Percentiles rank a stretch among this genome's conserved stretches.
Conservation (phyloP, 2,113 vertebrate species). For the Pangasianodon hypophthalmus region DNA sequence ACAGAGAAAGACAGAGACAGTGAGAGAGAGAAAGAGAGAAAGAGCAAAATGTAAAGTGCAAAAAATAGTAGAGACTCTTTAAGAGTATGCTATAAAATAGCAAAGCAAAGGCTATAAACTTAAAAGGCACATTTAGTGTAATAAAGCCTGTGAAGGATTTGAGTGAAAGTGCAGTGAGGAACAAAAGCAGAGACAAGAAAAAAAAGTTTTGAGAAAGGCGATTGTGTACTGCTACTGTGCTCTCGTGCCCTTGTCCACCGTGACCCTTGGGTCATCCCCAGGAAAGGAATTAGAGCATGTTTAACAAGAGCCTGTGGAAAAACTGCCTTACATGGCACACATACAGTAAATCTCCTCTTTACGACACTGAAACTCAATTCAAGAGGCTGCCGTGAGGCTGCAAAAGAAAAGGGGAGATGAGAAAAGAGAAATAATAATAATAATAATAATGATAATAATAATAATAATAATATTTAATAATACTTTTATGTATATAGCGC, state of each 20-base stretch:
- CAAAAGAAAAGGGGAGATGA: constrained; percentile 25
- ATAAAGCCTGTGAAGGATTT: constrained; percentile 27
- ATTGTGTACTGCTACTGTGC: constrained; percentile 33
- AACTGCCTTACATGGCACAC: constrained; percentile 32
- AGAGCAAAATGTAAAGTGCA: background rate
- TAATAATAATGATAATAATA: background rate
- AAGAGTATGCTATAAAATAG: background rate
- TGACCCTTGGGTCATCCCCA: constrained; percentile 24
- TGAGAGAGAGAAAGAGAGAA: background rate
- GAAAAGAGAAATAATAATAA: constrained; percentile 11
- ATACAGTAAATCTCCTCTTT: constrained; percentile 50
- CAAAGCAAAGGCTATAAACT: constrained; percentile 29
- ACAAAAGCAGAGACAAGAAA: constrained; percentile 33
- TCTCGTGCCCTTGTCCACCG: background rate
- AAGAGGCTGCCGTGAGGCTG: constrained; percentile 6
- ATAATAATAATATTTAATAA: background rate
- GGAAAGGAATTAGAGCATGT: constrained; percentile 36
- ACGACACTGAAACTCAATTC: constrained; percentile 21
- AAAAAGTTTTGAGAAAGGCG: constrained; percentile 32
- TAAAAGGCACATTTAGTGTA: constrained; percentile 33
- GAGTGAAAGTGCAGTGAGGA: constrained; percentile 48
- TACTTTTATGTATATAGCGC: too few species aligned
- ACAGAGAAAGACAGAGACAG: background rate
- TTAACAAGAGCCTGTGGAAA: constrained; percentile 42
- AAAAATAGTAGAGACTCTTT: background rate